Evolutionary conservation across 2,888 invertebrate species (phyloP).

Genomic region (Athrips mouffetella): DNA sequence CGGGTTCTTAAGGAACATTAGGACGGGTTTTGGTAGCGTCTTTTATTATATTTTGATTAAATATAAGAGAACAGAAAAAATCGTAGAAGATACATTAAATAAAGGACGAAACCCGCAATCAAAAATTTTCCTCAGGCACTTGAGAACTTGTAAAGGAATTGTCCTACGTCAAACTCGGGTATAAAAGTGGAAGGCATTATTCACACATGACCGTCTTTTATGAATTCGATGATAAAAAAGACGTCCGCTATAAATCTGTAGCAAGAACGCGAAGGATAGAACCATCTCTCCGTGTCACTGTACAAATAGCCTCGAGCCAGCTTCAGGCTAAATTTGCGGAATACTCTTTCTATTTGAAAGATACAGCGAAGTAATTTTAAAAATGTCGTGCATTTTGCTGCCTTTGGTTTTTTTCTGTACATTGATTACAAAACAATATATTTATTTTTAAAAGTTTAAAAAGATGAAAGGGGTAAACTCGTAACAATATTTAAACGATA

Average conservation of each 20-base stretch:
- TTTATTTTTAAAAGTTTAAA: no score
- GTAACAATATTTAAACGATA: no score
- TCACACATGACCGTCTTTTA: conserved; percentile 36
- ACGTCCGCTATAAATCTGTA: conserved; percentile 41
- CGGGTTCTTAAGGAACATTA: conserved; percentile 12
- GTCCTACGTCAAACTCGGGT: conserved; percentile 5
- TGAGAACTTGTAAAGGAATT: conserved; percentile 9
- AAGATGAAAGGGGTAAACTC: no score
- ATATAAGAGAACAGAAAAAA: no score
- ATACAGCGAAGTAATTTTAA: no score
- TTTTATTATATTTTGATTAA: background rate
- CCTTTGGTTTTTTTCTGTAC: no score
- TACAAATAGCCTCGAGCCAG: conserved; percentile 59
- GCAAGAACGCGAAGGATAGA: conserved; percentile 48
- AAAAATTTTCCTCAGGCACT: conserved; percentile 10
- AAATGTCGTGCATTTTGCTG: no score
- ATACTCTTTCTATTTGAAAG: conserved; percentile 49
- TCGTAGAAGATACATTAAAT: no score
- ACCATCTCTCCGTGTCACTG: conserved; percentile 58
- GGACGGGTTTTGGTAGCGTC: background rate
- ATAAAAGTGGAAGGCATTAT: conserved; percentile 28
- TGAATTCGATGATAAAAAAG: conserved; percentile 43
- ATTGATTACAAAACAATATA: no score
- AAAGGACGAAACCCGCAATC: no score
- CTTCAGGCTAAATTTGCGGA: conserved; percentile 50